Evolutionary conservation across 2,888 invertebrate species (phyloP).

Genomic region (Abrostola tripartita): DNA sequence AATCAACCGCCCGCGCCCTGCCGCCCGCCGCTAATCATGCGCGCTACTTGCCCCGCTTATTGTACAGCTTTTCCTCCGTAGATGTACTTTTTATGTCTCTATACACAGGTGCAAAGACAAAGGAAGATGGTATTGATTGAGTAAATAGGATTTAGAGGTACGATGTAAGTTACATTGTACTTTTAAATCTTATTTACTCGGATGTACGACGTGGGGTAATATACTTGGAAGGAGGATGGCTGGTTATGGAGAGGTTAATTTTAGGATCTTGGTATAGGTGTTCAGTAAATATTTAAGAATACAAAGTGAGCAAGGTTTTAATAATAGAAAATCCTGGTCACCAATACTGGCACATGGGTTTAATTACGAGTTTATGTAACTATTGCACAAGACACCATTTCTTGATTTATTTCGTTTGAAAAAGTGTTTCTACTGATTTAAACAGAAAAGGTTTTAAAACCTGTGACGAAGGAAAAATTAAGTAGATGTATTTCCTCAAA

Average conservation of each 20-base stretch:
- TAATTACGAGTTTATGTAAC: too few species aligned
- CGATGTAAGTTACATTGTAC: slow-evolving; percentile 11
- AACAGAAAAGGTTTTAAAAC: too few species aligned
- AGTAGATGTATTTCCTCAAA: too few species aligned
- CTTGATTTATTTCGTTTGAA: too few species aligned
- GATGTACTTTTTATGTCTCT: slow-evolving; percentile 50
- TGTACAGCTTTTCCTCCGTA: slow-evolving; percentile 52
- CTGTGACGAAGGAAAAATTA: too few species aligned
- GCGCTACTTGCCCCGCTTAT: slow-evolving; percentile 58
- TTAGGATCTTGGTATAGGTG: not conserved
- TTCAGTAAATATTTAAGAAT: not conserved
- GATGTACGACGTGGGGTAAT: slow-evolving; percentile 1
- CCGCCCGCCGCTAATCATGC: slow-evolving; percentile 82
- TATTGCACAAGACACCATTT: too few species aligned
- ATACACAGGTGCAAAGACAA: slow-evolving; percentile 56
- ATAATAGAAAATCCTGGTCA: too few species aligned
- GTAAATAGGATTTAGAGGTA: slow-evolving; percentile 27
- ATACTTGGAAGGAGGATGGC: not conserved
- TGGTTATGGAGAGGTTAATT: not conserved
- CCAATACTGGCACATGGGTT: too few species aligned
- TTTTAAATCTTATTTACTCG: slow-evolving; percentile 2
- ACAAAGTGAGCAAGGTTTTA: not conserved
- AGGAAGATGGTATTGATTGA: slow-evolving; percentile 49
- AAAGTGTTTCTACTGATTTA: too few species aligned
- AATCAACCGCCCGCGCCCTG: slow-evolving; percentile 82